Evolutionary conservation across 2,888 invertebrate species (phyloP), one percentile per base, ranked within the genome.

Genomic region (Corbicula japonica): DNA sequence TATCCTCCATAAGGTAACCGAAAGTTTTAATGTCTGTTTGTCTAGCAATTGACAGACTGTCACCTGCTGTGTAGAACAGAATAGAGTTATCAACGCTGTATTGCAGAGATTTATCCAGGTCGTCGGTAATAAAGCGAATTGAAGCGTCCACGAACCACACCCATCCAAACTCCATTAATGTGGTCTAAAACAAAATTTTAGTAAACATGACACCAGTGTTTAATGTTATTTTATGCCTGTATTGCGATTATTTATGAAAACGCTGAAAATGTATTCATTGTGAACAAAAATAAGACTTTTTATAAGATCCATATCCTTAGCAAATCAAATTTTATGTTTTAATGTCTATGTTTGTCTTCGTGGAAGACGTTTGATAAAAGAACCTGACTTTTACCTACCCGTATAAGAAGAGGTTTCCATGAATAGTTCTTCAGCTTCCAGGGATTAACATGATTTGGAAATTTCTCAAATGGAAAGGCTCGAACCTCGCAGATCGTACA

Each of bases 111-210:
- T 52, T 26, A 2, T 52, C 26, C 8, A 52, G 12, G 6, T 52
- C 52, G 28, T 23, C 30, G 52, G 15, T 52, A 10, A 15, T 52
- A 23, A 52, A 23, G 15, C 30, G 52, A 28, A 52, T 52, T 3
- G 52, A 52, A 52, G 52, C 52, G 30, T 52, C 52, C 52, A 52
- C 12, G 28, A 26, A 52, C 52, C 52, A 52, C 18, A 52, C 52
- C 52, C 52, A 52, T 12, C 28, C 30, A 52, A 28, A 52, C 30
- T 52, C 52, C 12, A 30, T 28, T 52, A 52, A 52, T 15, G 30
- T 5, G 26, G 10, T 18, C 52, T 52, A 30, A 52, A 52, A 52
- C 5, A 21, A 1, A 23, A 26, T 18, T 12, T 12, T 12, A 12
- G 10, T 12, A 38, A 12, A 8, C 15, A 38, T 8, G 8, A 18